Base-by-base conservation (phyloP, 2,888 invertebrate genomes). In the Acleris laterana region DNA sequence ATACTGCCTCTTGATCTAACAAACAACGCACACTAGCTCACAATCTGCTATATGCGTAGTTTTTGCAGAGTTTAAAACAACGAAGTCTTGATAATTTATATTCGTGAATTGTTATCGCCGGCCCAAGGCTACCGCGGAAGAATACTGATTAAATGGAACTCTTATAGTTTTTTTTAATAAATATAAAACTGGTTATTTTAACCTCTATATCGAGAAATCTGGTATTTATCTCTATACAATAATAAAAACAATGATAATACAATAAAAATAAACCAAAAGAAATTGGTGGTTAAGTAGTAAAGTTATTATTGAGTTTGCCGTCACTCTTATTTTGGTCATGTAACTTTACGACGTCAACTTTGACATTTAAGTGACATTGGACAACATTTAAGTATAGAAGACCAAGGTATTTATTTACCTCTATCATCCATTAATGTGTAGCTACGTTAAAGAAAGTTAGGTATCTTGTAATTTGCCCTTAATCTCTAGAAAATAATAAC, bases 41-140 rank as follows among this genome's bases (percentile, higher is more conserved):
- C 46, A 68, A 71, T 66, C 59, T 64, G 64, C 71, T 81, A 79
- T 79, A 77, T 87, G 86, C 86, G 86, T 84, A 85, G 85, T 87
- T 80, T 71, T 72, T 71, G 71, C 69, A 67, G 69, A 67, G 64
- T 69, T 70, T 68, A 71, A 70, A 73, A 73, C 70, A 62, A 63
- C 59, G 65, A 68, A 67, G 48, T 61, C 58, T 62, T 62, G 64
- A 73, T 77, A 73, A 79, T 80, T 82, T 82, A 79, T 77, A 78
- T 78, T 78, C 77, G 74, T 74, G 74, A 77, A 76, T 77, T 80
- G 76, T 80, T 80, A 66, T 62, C 62, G 57, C 38, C 13, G 49
- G 13, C 55, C 56, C 59, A 61, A 61, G 51, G 53, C 17, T 53
- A 44, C 53, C 57, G 48, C 59, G 49, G 63, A 63, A 58, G 57